Evolutionary conservation across 2,113 vertebrate species (phyloP).

Genomic region (Canis aureus): DNA sequence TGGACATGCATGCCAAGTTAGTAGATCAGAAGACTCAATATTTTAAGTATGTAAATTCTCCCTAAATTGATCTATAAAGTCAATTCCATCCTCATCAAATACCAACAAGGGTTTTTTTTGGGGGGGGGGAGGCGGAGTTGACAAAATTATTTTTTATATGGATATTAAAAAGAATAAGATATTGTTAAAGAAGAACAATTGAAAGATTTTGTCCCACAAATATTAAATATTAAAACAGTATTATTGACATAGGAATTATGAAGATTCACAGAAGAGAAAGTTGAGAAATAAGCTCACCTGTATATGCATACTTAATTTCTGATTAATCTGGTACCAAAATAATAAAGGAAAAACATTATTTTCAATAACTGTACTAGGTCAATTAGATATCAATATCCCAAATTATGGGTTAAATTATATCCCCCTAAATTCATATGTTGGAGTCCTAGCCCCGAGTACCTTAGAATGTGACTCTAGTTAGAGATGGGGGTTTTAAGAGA

Average conservation of each 20-base stretch:
- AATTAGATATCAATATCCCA: neutral
- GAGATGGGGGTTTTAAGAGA: neutral
- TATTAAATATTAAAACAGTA: neutral
- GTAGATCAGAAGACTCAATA: neutral
- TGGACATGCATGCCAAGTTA: neutral
- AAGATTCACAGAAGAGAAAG: neutral
- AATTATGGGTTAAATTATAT: neutral
- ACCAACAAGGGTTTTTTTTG: neutral
- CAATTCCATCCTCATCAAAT: neutral
- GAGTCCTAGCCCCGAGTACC: neutral
- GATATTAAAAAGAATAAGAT: neutral
- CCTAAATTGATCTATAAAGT: neutral
- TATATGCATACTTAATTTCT: neutral
- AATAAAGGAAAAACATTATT: constrained; percentile 3
- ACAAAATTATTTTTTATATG: neutral
- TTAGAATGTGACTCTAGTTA: neutral
- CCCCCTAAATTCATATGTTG: neutral
- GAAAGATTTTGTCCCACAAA: neutral
- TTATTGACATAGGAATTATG: neutral
- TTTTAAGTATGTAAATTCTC: neutral
- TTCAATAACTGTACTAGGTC: neutral
- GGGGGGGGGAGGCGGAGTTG: fast-evolving
- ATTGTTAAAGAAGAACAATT: neutral
- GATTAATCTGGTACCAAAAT: neutral
- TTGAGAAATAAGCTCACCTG: neutral